Conservation (phyloP, 2,888 invertebrate genomes). For the Gortyna flavago region DNA sequence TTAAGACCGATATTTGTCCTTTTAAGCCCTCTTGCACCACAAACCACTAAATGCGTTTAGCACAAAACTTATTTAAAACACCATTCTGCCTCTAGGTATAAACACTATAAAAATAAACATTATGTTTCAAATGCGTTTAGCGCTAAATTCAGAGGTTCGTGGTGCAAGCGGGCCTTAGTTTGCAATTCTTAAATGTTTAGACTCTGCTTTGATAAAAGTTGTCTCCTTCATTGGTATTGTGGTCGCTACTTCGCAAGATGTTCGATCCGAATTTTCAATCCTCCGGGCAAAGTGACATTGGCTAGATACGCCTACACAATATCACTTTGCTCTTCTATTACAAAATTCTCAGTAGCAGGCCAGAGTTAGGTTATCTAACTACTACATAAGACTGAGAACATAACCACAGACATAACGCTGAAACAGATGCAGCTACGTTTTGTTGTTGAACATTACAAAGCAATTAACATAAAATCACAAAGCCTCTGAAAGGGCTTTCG, state of each 20-base stretch:
- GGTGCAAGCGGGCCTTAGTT: not conserved
- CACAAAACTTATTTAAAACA: not conserved
- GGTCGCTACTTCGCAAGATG: not conserved
- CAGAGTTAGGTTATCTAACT: too few species aligned
- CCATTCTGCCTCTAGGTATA: not conserved
- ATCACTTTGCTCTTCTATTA: too few species aligned
- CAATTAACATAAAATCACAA: not conserved
- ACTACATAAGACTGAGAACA: not conserved
- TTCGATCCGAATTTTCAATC: too few species aligned
- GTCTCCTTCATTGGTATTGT: not conserved
- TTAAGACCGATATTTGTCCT: not conserved
- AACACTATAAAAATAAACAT: not conserved
- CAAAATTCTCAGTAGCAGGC: not conserved
- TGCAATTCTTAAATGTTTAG: not conserved
- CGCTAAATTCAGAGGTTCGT: not conserved
- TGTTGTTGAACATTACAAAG: too few species aligned
- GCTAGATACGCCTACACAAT: not conserved
- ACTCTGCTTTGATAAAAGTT: not conserved
- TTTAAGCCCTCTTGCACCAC: too few species aligned
- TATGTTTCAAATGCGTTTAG: not conserved
- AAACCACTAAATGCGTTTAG: not conserved
- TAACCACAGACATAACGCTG: too few species aligned
- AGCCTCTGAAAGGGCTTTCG: not conserved
- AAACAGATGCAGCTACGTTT: too few species aligned
- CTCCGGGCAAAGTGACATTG: not conserved